Evolutionary conservation across 2,888 invertebrate species (phyloP).

Genomic region (Epistrophe eligans): DNA sequence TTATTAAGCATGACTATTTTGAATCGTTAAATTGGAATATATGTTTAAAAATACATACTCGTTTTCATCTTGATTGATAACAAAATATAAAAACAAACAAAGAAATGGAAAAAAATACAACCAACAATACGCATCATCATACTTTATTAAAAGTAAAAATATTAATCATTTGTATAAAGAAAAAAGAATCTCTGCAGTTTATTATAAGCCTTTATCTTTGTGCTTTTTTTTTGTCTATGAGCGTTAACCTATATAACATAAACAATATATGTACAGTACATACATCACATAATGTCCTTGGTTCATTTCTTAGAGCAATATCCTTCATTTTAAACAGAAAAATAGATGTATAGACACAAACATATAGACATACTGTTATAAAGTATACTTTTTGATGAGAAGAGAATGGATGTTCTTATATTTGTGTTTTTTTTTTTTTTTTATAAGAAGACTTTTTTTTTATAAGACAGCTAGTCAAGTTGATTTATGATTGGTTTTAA

Average conservation of each 20-base stretch:
- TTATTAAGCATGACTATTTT: too few relatives aligned
- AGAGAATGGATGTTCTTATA: too few relatives aligned
- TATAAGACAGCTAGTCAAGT: slow-evolving; percentile 4
- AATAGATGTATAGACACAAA: not conserved
- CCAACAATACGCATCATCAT: not conserved
- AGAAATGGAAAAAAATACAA: not conserved
- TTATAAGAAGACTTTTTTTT: not conserved
- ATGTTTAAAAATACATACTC: too few relatives aligned
- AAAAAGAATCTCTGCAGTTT: slow-evolving; percentile 12
- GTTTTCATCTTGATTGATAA: not conserved
- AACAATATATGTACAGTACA: too few relatives aligned
- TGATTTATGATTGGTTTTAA: slow-evolving; percentile 36
- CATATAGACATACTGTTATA: not conserved
- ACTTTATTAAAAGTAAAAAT: not conserved
- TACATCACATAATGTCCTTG: not conserved
- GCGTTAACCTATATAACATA: not conserved
- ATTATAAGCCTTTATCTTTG: not conserved
- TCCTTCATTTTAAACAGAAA: not conserved
- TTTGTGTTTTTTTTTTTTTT: too few relatives aligned
- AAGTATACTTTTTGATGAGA: not conserved
- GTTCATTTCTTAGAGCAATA: not conserved
- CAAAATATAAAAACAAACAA: not conserved
- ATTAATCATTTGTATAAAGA: not conserved
- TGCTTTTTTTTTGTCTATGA: not conserved
- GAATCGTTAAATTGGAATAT: too few relatives aligned